Evolutionary conservation across 1,140 invertebrate species (phyloP).

Genomic region (Chionoecetes opilio): DNA sequence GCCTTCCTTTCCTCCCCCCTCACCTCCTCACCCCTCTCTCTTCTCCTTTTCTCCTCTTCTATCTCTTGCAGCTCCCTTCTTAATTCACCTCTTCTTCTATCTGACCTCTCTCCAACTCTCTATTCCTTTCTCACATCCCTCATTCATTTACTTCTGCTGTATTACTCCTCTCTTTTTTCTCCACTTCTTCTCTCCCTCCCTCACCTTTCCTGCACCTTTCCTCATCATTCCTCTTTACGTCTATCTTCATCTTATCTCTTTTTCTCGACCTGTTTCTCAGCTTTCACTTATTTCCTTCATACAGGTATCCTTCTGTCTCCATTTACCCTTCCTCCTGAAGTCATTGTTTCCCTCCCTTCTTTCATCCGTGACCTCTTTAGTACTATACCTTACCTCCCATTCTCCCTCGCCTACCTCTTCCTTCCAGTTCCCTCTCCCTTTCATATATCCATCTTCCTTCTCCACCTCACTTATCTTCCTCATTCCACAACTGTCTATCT

Average conservation of each 20-base stretch:
- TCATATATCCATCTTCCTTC: neutral
- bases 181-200: neutral
- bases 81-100: too few species aligned
- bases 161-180: neutral
- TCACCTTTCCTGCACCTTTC: neutral
- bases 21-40: neutral
- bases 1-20: too few species aligned
- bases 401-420: neutral
- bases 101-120: neutral
- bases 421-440: neutral
- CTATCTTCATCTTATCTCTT: too few species aligned
- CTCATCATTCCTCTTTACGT: too few species aligned
- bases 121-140: neutral
- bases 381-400: neutral
- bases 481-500: too few species aligned
- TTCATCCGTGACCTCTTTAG: too few species aligned
- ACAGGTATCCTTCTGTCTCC: too few species aligned
- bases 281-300: too few species aligned
- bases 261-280: too few species aligned
- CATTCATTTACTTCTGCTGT: neutral
- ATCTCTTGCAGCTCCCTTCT: neutral
- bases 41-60: neutral
- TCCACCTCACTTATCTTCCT: too few species aligned
- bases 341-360: neutral
- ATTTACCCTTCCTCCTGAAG: neutral